Conservation (phyloP, 2,797 vertebrate species). For the Columba guinea region DNA sequence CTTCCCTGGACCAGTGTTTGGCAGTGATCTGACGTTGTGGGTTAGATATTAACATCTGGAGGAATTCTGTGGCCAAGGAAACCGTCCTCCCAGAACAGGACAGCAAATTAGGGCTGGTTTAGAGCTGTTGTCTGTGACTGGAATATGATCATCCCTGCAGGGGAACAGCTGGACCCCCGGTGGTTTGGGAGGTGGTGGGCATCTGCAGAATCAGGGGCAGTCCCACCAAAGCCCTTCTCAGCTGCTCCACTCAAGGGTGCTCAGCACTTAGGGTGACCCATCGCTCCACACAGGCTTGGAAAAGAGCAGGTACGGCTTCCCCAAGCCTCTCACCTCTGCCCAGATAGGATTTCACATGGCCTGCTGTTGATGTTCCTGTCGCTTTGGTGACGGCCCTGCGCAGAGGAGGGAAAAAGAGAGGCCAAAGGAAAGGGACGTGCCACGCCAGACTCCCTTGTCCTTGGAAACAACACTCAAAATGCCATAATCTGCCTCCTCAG, state of each 20-base stretch:
- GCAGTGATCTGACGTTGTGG: rapidly evolving
- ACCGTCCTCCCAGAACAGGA: neutral
- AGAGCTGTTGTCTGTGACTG: neutral
- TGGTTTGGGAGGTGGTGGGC: neutral
- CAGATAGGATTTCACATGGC: slow-evolving; percentile 85
- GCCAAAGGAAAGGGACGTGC: neutral
- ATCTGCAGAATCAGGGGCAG: neutral
- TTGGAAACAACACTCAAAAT: neutral
- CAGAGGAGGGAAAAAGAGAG: neutral
- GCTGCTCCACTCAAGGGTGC: neutral
- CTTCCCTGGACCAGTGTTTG: neutral
- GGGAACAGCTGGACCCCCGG: neutral
- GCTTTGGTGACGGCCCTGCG: slow-evolving; percentile 85
- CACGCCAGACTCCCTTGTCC: neutral
- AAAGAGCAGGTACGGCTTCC: rapidly evolving
- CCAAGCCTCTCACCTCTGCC: slow-evolving; percentile 81
- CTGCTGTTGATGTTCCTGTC: slow-evolving; percentile 87
- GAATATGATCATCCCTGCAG: rapidly evolving
- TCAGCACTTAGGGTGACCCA: neutral
- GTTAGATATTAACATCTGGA: neutral
- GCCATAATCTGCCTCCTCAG: neutral
- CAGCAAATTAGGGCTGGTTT: rapidly evolving
- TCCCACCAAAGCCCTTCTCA: neutral
- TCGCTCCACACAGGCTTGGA: rapidly evolving
- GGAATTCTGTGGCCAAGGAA: neutral